Conservation (phyloP, 2,888 invertebrate species). For the Petrophora chlorosata region DNA sequence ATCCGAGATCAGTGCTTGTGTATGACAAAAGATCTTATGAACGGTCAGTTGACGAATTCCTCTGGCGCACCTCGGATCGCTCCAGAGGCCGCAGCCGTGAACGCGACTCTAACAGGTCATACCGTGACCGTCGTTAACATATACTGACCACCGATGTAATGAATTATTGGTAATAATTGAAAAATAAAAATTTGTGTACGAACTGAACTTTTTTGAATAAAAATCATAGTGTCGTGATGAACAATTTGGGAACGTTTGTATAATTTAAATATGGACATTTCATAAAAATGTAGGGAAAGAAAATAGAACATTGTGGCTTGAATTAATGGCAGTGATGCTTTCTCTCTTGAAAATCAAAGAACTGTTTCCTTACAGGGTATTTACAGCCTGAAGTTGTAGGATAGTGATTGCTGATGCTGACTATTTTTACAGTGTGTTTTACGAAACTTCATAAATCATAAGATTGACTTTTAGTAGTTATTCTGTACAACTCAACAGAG, state of each 20-base stretch:
- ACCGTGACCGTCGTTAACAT: conserved; percentile 84
- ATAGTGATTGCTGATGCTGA: conserved; percentile 19
- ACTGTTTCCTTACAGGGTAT: conserved; percentile 24
- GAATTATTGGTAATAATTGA: conserved; percentile 60
- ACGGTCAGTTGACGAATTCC: conserved; percentile 93
- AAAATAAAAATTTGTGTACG: conserved; percentile 78
- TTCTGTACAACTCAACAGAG: conserved; percentile 39
- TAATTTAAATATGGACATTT: conserved; percentile 23
- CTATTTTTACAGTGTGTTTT: conserved; percentile 20
- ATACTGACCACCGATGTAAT: conserved; percentile 69
- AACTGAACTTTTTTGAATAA: conserved; percentile 81
- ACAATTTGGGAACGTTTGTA: conserved; percentile 46
- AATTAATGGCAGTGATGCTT: conserved; percentile 4
- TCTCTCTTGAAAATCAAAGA: conserved; percentile 4
- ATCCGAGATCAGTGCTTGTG: conserved; percentile 85
- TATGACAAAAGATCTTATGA: conserved; percentile 93
- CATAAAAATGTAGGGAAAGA: conserved; percentile 10
- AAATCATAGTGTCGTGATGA: conserved; percentile 70
- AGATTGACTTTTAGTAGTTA: too few species aligned
- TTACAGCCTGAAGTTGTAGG: conserved; percentile 1
- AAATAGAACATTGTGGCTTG: conserved; percentile 1
- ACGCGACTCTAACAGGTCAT: conserved; percentile 83
- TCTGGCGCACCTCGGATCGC: conserved; percentile 91
- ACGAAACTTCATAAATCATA: too few species aligned
- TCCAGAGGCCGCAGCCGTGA: conserved; percentile 84